Conservation (phyloP, 2,888 invertebrate genomes). For the Tuta absoluta region DNA sequence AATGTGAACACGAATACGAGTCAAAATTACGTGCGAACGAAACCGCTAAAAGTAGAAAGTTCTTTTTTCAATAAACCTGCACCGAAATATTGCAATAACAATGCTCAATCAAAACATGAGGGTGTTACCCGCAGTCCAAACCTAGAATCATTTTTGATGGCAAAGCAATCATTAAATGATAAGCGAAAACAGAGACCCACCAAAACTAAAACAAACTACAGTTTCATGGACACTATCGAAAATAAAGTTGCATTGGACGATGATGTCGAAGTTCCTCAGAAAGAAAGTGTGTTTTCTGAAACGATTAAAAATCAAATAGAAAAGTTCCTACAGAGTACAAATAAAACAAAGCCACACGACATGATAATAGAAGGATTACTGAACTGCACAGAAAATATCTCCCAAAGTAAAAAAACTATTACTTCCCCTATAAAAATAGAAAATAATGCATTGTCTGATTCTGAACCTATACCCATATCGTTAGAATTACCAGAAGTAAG, state of each 20-base stretch:
- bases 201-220: constrained; percentile 53
- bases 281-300: constrained; percentile 54
- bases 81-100: not conserved
- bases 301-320: constrained; percentile 59
- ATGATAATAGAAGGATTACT: constrained; percentile 34
- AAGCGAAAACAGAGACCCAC: constrained; percentile 29
- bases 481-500: not conserved
- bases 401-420: not conserved
- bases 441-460: not conserved
- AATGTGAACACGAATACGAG: not conserved
- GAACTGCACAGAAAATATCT: not conserved
- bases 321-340: constrained; percentile 52
- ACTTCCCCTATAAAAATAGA: not conserved
- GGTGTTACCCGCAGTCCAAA: not conserved
- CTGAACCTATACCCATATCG: not conserved
- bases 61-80: constrained; percentile 4
- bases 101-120: not conserved
- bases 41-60: not conserved
- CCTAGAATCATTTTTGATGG: not conserved
- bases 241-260: constrained; percentile 47
- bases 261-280: constrained; percentile 36
- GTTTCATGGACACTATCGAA: constrained; percentile 57
- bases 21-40: not conserved
- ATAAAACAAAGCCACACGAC: constrained; percentile 32
- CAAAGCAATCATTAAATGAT: not conserved